These are phyloP conservation scores for Diorhabda carinulata DNA, from an alignment of 1,140 invertebrate species.

Conservation along the genomic window DNA sequence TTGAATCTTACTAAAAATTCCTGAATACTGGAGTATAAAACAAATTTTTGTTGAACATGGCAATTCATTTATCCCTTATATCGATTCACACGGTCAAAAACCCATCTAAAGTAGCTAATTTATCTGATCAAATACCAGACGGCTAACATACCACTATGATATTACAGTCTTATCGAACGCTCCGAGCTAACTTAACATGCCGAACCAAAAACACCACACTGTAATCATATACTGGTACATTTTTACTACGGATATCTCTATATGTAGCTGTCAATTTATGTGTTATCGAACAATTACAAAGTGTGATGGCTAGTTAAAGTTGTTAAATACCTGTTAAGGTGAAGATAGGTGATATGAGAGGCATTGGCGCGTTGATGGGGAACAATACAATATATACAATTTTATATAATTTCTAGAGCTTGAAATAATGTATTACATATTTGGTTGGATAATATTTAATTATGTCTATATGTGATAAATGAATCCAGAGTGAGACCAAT, in stretches of 20 bases:
- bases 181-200: constrained; percentile 10
- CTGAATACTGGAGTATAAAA: constrained; percentile 19
- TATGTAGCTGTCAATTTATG: constrained; percentile 42
- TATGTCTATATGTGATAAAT: too few relatives aligned
- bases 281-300: constrained; percentile 43
- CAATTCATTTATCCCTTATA: constrained; percentile 41
- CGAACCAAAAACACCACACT: constrained; percentile 27
- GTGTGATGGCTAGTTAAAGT: constrained; percentile 41
- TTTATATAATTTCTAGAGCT: neutral
- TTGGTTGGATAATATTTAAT: too few relatives aligned
- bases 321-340: constrained; percentile 43
- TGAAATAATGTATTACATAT: neutral
- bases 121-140: constrained; percentile 40
- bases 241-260: constrained; percentile 37
- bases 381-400: neutral
- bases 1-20: constrained; percentile 13
- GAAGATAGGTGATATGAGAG: constrained; percentile 35
- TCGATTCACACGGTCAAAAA: constrained; percentile 43
- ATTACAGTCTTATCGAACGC: constrained; percentile 35
- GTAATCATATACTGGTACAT: constrained; percentile 37
- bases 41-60: constrained; percentile 25
- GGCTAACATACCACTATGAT: constrained; percentile 33
- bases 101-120: constrained; percentile 36
- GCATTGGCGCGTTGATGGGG: neutral
- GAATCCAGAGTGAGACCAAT: too few relatives aligned